Evolutionary conservation across 2,888 invertebrate genomes (phyloP).

Genomic region (Anthophora plumipes): DNA sequence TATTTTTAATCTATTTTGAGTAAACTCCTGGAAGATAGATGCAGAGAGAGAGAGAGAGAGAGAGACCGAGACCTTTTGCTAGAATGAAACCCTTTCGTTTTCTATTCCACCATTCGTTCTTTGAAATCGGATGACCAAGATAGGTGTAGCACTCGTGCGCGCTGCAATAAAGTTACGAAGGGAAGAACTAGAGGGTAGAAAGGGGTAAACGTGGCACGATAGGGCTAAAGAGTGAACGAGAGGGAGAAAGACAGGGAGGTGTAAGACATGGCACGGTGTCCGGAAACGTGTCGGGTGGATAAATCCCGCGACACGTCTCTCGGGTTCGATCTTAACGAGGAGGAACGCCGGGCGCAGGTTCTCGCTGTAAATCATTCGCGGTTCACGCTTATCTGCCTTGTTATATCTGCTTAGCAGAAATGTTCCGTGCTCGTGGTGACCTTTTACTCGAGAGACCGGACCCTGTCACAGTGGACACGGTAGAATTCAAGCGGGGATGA

Average conservation of each 20-base stretch:
- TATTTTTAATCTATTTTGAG: no score
- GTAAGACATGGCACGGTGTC: constrained; percentile 33
- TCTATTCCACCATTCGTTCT: constrained; percentile 26
- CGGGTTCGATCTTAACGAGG: constrained; percentile 67
- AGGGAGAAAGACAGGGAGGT: background rate
- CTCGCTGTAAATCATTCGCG: constrained; percentile 68
- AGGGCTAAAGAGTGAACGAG: constrained; percentile 29
- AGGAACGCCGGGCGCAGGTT: constrained; percentile 59
- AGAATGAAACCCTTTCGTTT: no score
- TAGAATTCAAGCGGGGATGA: constrained; percentile 25
- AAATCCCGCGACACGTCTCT: constrained; percentile 50
- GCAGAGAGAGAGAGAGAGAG: no score
- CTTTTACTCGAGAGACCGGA: constrained; percentile 47
- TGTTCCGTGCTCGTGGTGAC: constrained; percentile 48
- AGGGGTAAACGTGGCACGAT: constrained; percentile 15
- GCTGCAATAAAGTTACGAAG: constrained; percentile 4
- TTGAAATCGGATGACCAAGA: constrained; percentile 37
- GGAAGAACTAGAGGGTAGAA: background rate
- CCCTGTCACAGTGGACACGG: constrained; percentile 41
- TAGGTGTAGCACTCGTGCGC: constrained; percentile 34
- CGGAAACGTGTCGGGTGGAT: constrained; percentile 41
- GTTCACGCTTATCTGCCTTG: constrained; percentile 68
- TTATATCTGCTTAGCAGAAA: constrained; percentile 66
- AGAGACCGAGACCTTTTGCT: no score
- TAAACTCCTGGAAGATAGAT: no score